phyloP scores from a whole-genome alignment of 2,797 vertebrate genomes.

The Cuculus canorus region DNA sequence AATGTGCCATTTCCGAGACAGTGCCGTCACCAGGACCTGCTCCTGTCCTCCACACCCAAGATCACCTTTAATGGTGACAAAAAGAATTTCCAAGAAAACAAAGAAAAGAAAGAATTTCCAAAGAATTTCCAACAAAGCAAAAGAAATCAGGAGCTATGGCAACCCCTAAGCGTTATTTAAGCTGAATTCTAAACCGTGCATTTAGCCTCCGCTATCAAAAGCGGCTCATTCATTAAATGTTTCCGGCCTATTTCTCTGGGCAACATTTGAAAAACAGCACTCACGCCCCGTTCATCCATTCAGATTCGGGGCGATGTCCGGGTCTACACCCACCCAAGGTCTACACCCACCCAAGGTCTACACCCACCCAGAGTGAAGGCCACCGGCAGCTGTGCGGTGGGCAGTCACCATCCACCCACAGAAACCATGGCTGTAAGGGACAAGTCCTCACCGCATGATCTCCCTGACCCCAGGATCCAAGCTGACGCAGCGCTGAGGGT shows the following conservation, averaged over 20 bases:
- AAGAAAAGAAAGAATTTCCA: background rate
- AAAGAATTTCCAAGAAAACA: background rate
- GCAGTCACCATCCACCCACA: too few species aligned
- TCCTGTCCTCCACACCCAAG: background rate
- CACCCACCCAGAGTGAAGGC: background rate
- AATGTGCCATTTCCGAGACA: background rate
- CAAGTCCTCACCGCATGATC: fast-evolving
- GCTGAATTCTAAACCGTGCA: background rate
- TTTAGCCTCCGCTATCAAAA: background rate
- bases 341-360: background rate
- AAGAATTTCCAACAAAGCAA: background rate
- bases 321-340: background rate
- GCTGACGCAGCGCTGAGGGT: fast-evolving
- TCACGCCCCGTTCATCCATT: background rate
- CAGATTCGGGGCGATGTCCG: background rate
- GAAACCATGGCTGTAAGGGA: background rate
- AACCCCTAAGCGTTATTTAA: background rate
- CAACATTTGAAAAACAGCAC: background rate
- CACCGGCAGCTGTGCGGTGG: background rate
- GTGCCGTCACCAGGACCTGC: background rate
- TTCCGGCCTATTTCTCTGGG: background rate
- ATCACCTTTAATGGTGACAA: background rate
- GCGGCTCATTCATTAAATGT: background rate
- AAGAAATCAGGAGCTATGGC: background rate
- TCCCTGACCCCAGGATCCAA: fast-evolving